phyloP scores from a whole-genome alignment of 1,140 invertebrate genomes.

The Nylanderia fulva region DNA sequence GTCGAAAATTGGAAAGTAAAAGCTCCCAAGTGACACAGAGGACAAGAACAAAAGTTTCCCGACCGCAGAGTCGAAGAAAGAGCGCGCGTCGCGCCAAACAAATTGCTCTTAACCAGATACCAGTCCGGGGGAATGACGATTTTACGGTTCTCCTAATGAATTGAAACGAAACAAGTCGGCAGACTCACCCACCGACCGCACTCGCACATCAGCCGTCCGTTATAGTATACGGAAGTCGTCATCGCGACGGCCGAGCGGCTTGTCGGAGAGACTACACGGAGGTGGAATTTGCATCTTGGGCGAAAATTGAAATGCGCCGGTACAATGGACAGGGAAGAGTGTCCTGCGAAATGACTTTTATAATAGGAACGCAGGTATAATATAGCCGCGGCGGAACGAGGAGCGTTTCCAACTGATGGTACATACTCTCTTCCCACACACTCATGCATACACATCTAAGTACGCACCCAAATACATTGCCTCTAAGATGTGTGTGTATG shows the following conservation, averaged over 20 bases:
- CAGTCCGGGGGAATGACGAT: conserved; percentile 66
- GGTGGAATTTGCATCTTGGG: conserved; percentile 81
- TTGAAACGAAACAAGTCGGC: conserved; percentile 72
- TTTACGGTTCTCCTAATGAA: conserved; percentile 76
- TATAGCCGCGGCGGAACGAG: conserved; percentile 64
- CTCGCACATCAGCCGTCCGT: conserved; percentile 54
- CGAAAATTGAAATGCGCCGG: conserved; percentile 82
- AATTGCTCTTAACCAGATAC: conserved; percentile 69
- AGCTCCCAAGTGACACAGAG: conserved; percentile 37
- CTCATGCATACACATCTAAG: too few species aligned
- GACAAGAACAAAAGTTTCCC: conserved; percentile 63
- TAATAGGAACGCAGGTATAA: conserved; percentile 80
- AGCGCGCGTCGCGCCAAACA: conserved; percentile 50
- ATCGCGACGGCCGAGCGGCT: conserved; percentile 57
- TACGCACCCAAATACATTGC: background rate
- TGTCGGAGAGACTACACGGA: conserved; percentile 32
- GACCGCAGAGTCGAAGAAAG: conserved; percentile 42
- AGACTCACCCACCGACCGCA: conserved; percentile 60
- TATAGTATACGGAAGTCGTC: conserved; percentile 55
- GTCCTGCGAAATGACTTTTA: conserved; percentile 81
- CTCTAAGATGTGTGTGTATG: background rate
- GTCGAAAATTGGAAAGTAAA: conserved; percentile 64
- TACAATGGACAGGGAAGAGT: conserved; percentile 77
- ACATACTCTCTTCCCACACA: conserved; percentile 1
- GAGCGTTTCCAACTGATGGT: conserved; percentile 60